Conservation (phyloP, 2,797 vertebrate species). For the Neopelma chrysocephalum region DNA sequence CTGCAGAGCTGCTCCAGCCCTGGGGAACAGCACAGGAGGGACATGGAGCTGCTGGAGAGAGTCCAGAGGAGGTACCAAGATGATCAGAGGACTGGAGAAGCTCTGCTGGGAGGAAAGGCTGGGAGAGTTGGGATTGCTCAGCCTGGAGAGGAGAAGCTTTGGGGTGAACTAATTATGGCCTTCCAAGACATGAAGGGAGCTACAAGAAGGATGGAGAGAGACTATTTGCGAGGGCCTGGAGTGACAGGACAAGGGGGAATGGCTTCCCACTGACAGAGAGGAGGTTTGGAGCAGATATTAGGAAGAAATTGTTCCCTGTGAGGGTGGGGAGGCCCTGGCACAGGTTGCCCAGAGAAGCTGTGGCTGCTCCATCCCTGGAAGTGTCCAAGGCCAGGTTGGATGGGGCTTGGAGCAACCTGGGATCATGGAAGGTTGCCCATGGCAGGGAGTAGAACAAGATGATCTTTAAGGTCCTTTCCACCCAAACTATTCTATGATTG, state of each 20-base stretch:
- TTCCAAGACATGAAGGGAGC: fast-evolving
- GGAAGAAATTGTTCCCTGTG: fast-evolving
- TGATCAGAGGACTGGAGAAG: neutral
- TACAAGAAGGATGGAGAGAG: fast-evolving
- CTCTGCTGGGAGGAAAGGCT: neutral
- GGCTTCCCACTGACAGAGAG: fast-evolving
- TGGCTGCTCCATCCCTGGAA: neutral
- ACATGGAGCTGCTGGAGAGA: neutral
- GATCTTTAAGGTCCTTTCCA: neutral
- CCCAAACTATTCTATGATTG: neutral
- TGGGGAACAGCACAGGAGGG: neutral
- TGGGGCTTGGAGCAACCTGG: fast-evolving
- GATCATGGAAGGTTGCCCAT: neutral
- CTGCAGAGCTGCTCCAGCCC: neutral
- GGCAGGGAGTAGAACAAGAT: neutral
- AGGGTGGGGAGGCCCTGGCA: neutral
- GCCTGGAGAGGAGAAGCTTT: neutral
- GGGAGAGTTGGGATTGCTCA: neutral
- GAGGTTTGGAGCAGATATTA: fast-evolving
- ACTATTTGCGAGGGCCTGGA: fast-evolving
- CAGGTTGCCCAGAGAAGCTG: neutral
- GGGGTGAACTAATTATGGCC: fast-evolving
- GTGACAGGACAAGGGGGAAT: fast-evolving
- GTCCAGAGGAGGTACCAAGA: neutral
- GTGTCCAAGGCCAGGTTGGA: neutral